Conservation (phyloP, 2,888 invertebrate genomes). For the Drosophila meridionalis region DNA sequence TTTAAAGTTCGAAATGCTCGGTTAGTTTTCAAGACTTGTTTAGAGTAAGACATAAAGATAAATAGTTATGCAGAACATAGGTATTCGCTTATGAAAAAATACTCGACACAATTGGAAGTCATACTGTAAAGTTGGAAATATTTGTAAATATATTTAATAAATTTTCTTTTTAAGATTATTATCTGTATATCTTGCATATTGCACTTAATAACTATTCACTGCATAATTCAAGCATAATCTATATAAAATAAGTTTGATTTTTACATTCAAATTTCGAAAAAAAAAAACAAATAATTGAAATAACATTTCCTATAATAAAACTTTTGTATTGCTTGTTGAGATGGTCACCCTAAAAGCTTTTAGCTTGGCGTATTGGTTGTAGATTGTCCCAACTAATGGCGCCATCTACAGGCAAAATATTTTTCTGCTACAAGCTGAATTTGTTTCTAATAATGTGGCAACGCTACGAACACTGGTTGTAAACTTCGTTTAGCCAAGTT, state of each 20-base stretch:
- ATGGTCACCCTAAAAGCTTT: background rate
- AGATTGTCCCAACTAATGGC: background rate
- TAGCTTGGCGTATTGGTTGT: background rate
- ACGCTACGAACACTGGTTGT: background rate
- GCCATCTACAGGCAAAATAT: background rate
- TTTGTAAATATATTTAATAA: too few species aligned
- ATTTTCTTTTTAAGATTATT: too few species aligned
- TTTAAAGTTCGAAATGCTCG: background rate
- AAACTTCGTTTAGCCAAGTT: background rate
- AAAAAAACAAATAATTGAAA: too few species aligned
- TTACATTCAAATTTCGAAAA: too few species aligned
- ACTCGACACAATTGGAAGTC: too few species aligned
- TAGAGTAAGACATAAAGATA: background rate
- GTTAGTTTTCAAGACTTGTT: slow-evolving; percentile 4
- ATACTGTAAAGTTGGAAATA: too few species aligned
- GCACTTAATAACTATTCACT: too few species aligned
- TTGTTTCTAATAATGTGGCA: background rate
- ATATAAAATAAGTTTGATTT: too few species aligned
- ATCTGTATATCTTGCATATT: too few species aligned
- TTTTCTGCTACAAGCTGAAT: rapidly evolving
- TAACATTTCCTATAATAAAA: background rate
- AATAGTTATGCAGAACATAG: background rate
- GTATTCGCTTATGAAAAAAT: too few species aligned
- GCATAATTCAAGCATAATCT: too few species aligned
- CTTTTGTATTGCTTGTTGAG: background rate